Conservation (phyloP, 1,140 invertebrate genomes). For the Hyles euphorbiae region DNA sequence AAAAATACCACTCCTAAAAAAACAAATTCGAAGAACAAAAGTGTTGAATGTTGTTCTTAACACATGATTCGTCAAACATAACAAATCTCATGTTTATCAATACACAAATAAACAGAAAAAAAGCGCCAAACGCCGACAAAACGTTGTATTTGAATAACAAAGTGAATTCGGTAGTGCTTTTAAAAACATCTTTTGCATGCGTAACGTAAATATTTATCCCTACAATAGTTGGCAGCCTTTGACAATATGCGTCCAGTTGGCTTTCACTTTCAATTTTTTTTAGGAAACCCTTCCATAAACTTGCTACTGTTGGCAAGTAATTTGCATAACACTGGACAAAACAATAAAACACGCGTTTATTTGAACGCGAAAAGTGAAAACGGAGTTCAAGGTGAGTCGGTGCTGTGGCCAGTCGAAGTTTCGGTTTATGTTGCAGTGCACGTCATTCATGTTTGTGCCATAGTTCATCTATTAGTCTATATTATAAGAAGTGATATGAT, state of each 20-base stretch:
- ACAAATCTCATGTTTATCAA: slow-evolving; percentile 31
- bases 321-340: slow-evolving; percentile 69
- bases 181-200: slow-evolving; percentile 71
- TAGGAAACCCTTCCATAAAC: slow-evolving; percentile 65
- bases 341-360: slow-evolving; percentile 65
- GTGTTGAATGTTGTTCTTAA: slow-evolving; percentile 31
- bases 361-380: slow-evolving; percentile 70
- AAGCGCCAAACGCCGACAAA: slow-evolving; percentile 42
- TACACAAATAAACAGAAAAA: slow-evolving; percentile 34
- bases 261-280: slow-evolving; percentile 71
- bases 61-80: slow-evolving; percentile 49
- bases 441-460: slow-evolving; percentile 25
- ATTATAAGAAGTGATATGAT: too few species aligned
- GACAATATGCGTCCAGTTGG: slow-evolving; percentile 62
- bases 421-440: slow-evolving; percentile 50
- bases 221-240: slow-evolving; percentile 54
- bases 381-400: slow-evolving; percentile 55
- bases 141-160: slow-evolving; percentile 65
- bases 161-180: slow-evolving; percentile 60
- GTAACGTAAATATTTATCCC: slow-evolving; percentile 68
- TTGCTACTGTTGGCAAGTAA: slow-evolving; percentile 53
- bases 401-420: slow-evolving; percentile 49
- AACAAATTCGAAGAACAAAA: slow-evolving; percentile 10
- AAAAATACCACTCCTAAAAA: not conserved
- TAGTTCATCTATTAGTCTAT: too few species aligned